Percentiles rank a stretch among this genome's conserved stretches.
These are phyloP conservation scores for Proteles cristata DNA, from an alignment of 2,113 vertebrate genomes.

Conservation along the genomic window DNA sequence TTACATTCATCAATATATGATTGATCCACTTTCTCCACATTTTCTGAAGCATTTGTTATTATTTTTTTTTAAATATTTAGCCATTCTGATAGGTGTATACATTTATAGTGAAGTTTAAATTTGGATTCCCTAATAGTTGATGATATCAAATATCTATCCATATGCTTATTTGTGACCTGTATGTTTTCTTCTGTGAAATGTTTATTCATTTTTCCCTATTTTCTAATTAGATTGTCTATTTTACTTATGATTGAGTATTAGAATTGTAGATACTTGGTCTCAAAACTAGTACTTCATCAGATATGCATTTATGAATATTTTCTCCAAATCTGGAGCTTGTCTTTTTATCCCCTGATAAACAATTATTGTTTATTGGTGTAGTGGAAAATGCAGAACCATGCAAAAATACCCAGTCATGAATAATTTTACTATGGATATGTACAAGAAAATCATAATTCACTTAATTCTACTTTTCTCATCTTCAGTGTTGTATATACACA, in stretches of 20 bases:
- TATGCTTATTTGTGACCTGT: neutral
- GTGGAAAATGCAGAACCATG: slow-evolving; percentile 59
- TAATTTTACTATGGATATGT: slow-evolving; percentile 57
- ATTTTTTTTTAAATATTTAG: neutral
- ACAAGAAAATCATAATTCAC: slow-evolving; percentile 80
- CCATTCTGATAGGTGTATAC: neutral
- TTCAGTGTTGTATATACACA: neutral
- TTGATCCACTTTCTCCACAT: neutral
- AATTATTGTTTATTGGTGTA: slow-evolving; percentile 54
- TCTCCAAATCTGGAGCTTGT: neutral
- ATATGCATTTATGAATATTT: neutral
- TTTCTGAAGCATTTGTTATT: neutral
- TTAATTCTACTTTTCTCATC: slow-evolving; percentile 58
- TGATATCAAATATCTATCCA: neutral
- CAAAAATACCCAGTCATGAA: slow-evolving; percentile 78
- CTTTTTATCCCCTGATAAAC: slow-evolving; percentile 1
- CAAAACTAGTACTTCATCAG: neutral
- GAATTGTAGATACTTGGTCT: neutral
- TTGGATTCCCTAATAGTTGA: neutral
- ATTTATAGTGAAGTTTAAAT: neutral
- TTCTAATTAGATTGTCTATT: neutral
- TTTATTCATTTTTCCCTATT: neutral
- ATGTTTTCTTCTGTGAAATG: neutral
- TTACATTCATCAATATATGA: neutral
- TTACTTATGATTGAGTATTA: neutral